A percentile compares a stretch with the other conserved stretches of the same genome.
Evolutionary conservation across 1,140 invertebrate species (phyloP).

Genomic region (Drosophila carrolli): DNA sequence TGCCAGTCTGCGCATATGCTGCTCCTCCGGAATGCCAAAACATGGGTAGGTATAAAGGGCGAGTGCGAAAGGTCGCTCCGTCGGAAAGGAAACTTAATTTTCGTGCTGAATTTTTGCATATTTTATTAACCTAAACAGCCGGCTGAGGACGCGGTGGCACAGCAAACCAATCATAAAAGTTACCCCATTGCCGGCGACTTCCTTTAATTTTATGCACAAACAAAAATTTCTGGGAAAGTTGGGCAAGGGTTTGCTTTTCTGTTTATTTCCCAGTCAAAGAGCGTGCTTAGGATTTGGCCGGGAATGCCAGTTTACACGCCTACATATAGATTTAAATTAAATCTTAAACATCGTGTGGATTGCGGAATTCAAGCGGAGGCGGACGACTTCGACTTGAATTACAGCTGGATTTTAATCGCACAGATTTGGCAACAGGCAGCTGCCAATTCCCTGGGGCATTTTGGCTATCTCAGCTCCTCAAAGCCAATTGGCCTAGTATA

Average conservation of each 20-base stretch:
- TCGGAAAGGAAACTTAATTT: constrained; percentile 73
- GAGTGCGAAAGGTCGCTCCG: constrained; percentile 47
- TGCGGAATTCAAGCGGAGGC: constrained; percentile 31
- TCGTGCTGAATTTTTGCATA: constrained; percentile 73
- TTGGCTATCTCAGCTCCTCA: neutral
- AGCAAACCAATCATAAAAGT: constrained; percentile 77
- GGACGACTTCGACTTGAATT: constrained; percentile 17
- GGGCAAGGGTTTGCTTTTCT: constrained; percentile 31
- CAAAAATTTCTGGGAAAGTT: constrained; percentile 65
- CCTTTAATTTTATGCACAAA: constrained; percentile 80
- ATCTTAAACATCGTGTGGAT: constrained; percentile 62
- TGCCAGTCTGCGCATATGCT: constrained; percentile 24
- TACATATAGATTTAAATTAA: constrained; percentile 69
- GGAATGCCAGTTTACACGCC: constrained; percentile 11
- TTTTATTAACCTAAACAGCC: constrained; percentile 78
- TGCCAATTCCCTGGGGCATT: constrained; percentile 2
- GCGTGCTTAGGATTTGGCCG: constrained; percentile 43
- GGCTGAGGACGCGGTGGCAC: constrained; percentile 54
- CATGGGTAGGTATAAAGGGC: too few species aligned
- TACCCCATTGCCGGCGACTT: constrained; percentile 39
- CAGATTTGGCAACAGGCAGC: constrained; percentile 36
- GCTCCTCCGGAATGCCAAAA: neutral
- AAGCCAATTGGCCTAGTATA: constrained; percentile 6
- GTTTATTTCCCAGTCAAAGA: constrained; percentile 44
- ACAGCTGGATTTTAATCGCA: constrained; percentile 47